Evolutionary conservation across 2,888 invertebrate species (phyloP).

Genomic region (Drosophila nr. medialis): DNA sequence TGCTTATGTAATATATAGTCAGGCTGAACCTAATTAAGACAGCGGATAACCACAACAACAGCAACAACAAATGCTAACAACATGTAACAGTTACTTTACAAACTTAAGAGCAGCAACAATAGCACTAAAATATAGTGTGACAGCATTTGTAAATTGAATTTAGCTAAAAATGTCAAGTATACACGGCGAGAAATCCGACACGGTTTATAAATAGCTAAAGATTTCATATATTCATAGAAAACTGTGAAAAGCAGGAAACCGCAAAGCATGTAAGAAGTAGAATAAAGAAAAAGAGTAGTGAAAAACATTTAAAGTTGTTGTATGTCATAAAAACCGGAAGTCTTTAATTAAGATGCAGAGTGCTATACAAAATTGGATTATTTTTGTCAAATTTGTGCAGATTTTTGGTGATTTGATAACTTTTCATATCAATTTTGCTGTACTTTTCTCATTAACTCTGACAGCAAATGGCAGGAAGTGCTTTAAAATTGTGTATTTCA

Average conservation of each 20-base stretch:
- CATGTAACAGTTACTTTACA: conserved; percentile 36
- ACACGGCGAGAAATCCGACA: conserved; percentile 42
- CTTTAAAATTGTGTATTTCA: too few relatives aligned
- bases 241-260: too few relatives aligned
- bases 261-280: not conserved
- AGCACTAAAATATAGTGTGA: conserved; percentile 36
- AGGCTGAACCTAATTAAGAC: conserved; percentile 64
- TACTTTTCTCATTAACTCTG: not conserved
- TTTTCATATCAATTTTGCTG: not conserved
- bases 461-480: too few relatives aligned
- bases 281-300: not conserved
- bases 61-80: conserved; percentile 2
- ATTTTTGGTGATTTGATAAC: not conserved
- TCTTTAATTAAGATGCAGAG: not conserved
- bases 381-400: not conserved
- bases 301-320: not conserved
- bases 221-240: not conserved
- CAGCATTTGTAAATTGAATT: conserved; percentile 65
- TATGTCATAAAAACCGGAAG: not conserved
- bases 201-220: not conserved
- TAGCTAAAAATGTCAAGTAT: conserved; percentile 67
- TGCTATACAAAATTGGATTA: not conserved
- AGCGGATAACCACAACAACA: conserved; percentile 16
- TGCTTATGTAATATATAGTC: conserved; percentile 54
- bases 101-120: conserved; percentile 31